phyloP scores from a whole-genome alignment of 2,888 invertebrate species.

The Sipha maydis region DNA sequence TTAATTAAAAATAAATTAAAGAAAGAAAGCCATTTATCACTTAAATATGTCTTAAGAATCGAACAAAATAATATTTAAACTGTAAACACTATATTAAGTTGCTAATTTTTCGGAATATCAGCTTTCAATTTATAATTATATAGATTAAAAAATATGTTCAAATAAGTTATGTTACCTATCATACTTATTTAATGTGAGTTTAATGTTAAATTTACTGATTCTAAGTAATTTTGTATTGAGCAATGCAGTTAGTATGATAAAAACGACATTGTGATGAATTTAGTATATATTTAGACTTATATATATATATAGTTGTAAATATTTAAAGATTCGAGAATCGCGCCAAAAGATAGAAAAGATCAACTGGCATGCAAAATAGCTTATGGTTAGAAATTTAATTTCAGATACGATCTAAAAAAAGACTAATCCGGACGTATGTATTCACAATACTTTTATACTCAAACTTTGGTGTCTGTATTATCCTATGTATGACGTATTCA shows the following conservation, averaged over 20 bases:
- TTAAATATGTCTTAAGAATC: conserved; percentile 4
- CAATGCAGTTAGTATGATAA: not conserved
- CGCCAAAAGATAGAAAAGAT: not conserved
- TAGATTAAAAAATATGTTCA: not conserved
- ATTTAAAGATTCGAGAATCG: not conserved
- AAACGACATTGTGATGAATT: not conserved
- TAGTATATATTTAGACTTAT: no score
- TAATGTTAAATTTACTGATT: not conserved
- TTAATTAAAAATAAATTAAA: conserved; percentile 17
- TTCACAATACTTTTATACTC: no score
- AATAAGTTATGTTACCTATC: no score
- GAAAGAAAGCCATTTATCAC: conserved; percentile 16
- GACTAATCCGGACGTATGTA: not conserved
- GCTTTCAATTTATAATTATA: not conserved
- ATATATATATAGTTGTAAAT: no score
- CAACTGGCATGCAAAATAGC: not conserved
- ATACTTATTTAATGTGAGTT: not conserved
- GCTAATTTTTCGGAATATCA: not conserved
- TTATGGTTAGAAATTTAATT: not conserved
- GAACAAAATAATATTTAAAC: not conserved
- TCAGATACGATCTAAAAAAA: not conserved
- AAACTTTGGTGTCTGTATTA: no score
- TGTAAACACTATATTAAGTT: not conserved
- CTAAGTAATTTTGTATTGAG: not conserved
- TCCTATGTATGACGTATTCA: no score